phyloP scores from a whole-genome alignment of 2,797 vertebrate species.

The Sebastes itinus region DNA sequence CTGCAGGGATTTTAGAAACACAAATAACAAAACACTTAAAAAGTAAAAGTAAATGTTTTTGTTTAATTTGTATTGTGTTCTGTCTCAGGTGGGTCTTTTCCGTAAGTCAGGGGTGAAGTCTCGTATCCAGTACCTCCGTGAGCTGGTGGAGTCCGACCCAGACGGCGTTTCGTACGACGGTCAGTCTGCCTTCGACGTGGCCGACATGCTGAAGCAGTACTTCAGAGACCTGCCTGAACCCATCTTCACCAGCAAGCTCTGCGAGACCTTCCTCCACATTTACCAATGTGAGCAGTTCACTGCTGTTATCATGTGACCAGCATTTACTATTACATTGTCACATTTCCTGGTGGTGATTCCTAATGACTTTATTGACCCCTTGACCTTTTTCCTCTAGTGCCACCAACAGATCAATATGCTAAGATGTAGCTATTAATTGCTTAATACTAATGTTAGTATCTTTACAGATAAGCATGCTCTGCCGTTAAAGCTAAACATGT shows the following conservation, averaged over 20 bases:
- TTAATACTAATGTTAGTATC: too few relatives aligned
- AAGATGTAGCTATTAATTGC: too few relatives aligned
- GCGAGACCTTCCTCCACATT: slow-evolving; percentile 90
- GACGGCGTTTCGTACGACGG: slow-evolving; percentile 80
- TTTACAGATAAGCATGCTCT: too few relatives aligned
- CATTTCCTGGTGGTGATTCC: too few relatives aligned
- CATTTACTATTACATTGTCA: too few relatives aligned
- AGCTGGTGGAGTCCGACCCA: slow-evolving; percentile 86
- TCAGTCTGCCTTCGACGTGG: slow-evolving; percentile 91
- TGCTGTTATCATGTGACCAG: too few relatives aligned
- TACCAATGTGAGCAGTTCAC: slow-evolving; percentile 83
- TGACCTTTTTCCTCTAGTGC: too few relatives aligned
- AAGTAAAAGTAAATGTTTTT: not conserved
- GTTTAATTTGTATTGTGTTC: not conserved
- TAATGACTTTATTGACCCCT: too few relatives aligned
- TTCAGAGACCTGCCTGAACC: slow-evolving; percentile 92
- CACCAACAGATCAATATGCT: too few relatives aligned
- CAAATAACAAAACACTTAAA: not conserved
- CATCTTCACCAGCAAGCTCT: slow-evolving; percentile 87
- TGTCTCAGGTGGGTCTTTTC: slow-evolving; percentile 88
- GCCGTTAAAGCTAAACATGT: too few relatives aligned
- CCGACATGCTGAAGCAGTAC: slow-evolving; percentile 93
- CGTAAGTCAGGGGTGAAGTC: slow-evolving; percentile 91
- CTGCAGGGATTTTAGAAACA: not conserved
- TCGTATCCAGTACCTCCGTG: slow-evolving; percentile 87